These are phyloP conservation scores for Melanotaenia boesemani DNA, from an alignment of 2,797 vertebrate genomes.

Conservation along the genomic window DNA sequence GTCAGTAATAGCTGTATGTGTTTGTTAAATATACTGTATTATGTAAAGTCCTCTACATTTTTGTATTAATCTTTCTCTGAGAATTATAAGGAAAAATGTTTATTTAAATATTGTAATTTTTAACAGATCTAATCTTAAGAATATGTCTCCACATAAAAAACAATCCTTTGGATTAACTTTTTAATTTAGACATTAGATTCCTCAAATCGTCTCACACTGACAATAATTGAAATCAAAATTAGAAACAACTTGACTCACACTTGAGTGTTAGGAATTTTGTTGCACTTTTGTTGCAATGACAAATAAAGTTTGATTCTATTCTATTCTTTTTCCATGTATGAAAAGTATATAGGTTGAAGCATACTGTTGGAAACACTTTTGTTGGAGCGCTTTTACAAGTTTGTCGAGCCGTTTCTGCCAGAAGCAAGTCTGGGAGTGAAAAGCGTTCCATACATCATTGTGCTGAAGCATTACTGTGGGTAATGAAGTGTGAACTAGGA, in stretches of 20 bases:
- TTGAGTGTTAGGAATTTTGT: neutral
- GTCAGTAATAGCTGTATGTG: neutral
- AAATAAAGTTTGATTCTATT: too few relatives aligned
- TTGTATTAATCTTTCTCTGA: neutral
- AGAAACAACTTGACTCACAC: neutral
- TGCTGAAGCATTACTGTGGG: constrained; percentile 81
- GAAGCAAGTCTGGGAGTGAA: constrained; percentile 75
- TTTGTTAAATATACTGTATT: neutral
- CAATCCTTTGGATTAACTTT: neutral
- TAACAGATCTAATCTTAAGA: neutral
- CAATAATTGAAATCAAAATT: neutral
- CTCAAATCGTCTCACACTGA: neutral
- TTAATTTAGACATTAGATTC: neutral
- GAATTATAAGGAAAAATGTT: neutral
- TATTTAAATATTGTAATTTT: neutral
- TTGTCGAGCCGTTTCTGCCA: constrained; percentile 76
- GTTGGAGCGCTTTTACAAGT: constrained; percentile 65
- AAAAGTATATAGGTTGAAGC: constrained; percentile 56
- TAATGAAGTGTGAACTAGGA: constrained; percentile 84
- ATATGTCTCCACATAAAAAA: neutral
- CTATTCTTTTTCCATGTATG: constrained; percentile 18
- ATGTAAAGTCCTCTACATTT: too few relatives aligned
- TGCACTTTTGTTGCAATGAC: too few relatives aligned
- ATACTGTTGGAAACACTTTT: constrained; percentile 59
- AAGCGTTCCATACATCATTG: constrained; percentile 83